A percentile compares a stretch with the other conserved stretches of the same genome.
phyloP scores from a whole-genome alignment of 2,888 invertebrate species.

The Hypercompe scribonia region DNA sequence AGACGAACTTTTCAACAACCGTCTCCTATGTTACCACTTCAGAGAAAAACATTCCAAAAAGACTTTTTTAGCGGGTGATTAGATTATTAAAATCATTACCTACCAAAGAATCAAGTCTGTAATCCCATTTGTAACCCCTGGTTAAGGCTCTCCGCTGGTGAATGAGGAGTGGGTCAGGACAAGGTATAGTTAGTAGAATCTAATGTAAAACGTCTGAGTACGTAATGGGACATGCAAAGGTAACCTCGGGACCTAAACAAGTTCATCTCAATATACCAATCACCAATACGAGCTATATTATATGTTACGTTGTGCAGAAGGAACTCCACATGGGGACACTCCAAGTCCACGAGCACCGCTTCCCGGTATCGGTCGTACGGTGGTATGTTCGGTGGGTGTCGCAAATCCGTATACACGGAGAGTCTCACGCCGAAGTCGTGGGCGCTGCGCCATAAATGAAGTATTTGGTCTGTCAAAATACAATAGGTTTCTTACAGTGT shows the following conservation, averaged over 20 bases:
- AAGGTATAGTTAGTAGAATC: too few relatives aligned
- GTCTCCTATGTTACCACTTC: too few relatives aligned
- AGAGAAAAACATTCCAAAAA: too few relatives aligned
- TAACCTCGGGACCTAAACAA: background rate
- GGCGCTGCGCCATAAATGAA: constrained; percentile 48
- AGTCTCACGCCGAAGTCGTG: constrained; percentile 55
- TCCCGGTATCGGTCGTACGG: constrained; percentile 65
- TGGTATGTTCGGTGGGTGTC: constrained; percentile 44
- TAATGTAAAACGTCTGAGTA: too few relatives aligned
- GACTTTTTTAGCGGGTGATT: too few relatives aligned
- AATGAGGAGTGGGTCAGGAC: too few relatives aligned
- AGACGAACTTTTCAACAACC: too few relatives aligned
- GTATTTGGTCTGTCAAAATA: constrained; percentile 43
- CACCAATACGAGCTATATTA: constrained; percentile 25
- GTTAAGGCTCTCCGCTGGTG: too few relatives aligned
- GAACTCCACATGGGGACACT: constrained; percentile 54
- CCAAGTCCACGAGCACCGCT: constrained; percentile 68
- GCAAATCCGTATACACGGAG: constrained; percentile 33
- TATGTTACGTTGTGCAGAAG: constrained; percentile 56
- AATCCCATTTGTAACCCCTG: too few relatives aligned
- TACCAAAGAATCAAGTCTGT: too few relatives aligned
- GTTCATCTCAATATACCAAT: background rate
- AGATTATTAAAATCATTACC: too few relatives aligned
- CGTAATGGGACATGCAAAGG: background rate
- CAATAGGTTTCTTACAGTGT: background rate